Conservation (phyloP, 2,797 vertebrate genomes). For the Emys orbicularis region DNA sequence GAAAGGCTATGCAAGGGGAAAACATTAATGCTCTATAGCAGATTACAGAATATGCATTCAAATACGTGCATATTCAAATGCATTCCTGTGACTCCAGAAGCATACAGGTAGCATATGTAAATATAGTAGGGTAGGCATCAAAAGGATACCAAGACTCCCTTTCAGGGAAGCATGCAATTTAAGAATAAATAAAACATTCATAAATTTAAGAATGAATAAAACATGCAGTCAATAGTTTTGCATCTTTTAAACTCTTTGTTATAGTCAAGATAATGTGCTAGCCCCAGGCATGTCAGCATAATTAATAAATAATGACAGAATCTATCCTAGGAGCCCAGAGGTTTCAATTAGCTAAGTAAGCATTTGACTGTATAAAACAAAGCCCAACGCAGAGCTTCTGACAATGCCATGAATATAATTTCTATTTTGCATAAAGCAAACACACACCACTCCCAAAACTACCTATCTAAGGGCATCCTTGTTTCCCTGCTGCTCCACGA, state of each 20-base stretch:
- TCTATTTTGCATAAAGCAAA: conserved; percentile 20
- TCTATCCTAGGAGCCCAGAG: background rate
- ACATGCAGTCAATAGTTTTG: conserved; percentile 39
- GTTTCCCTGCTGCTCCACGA: background rate
- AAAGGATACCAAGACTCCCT: conserved; percentile 39
- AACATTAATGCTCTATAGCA: conserved; percentile 56
- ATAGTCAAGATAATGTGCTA: conserved; percentile 20
- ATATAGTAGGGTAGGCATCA: conserved; percentile 47
- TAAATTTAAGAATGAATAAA: conserved; percentile 65
- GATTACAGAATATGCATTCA: conserved; percentile 62
- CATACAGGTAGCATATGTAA: conserved; percentile 61
- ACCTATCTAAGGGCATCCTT: background rate
- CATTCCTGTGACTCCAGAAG: conserved; percentile 25
- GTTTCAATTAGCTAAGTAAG: conserved; percentile 32
- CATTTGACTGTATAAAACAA: background rate
- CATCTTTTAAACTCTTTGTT: conserved; percentile 41
- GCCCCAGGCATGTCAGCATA: conserved; percentile 3
- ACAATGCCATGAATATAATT: conserved; percentile 5
- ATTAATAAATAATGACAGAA: conserved; percentile 4
- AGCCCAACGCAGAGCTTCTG: conserved; percentile 21
- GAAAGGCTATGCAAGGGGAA: conserved; percentile 73
- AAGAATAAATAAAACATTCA: conserved; percentile 66
- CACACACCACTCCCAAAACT: background rate
- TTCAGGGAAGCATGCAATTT: conserved; percentile 30
- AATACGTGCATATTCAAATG: background rate